These are phyloP conservation scores for Melieria picta DNA, from an alignment of 2,888 invertebrate genomes.

Conservation along the genomic window DNA sequence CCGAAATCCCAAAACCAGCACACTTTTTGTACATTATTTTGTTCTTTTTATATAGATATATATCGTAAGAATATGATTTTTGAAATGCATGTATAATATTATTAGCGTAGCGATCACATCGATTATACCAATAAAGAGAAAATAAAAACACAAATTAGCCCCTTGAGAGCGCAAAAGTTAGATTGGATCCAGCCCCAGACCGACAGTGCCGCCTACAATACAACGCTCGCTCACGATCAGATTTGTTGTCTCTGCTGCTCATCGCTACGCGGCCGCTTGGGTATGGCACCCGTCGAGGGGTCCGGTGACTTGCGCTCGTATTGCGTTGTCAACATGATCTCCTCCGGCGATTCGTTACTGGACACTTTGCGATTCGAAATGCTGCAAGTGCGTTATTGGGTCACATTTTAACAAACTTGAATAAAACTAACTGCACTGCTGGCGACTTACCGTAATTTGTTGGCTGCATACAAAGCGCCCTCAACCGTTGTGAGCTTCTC, in stretches of 20 bases:
- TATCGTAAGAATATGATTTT: slow-evolving; percentile 20
- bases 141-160: slow-evolving; percentile 3
- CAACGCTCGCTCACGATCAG: no score
- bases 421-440: background rate
- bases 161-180: no score
- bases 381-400: slow-evolving; percentile 11
- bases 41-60: slow-evolving; percentile 9
- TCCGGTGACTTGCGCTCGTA: slow-evolving; percentile 34
- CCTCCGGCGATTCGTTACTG: slow-evolving; percentile 1
- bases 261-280: slow-evolving; percentile 48
- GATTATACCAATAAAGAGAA: slow-evolving; percentile 27
- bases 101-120: slow-evolving; percentile 21
- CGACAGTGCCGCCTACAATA: no score
- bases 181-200: no score
- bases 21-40: slow-evolving; percentile 18
- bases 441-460: slow-evolving; percentile 69
- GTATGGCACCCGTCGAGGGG: slow-evolving; percentile 50
- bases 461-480: slow-evolving; percentile 75
- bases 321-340: background rate
- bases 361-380: slow-evolving; percentile 13
- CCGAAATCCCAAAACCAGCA: slow-evolving; percentile 9
- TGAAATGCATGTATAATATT: slow-evolving; percentile 26
- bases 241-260: background rate
- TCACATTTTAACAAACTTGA: no score
- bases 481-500: slow-evolving; percentile 73